These are phyloP conservation scores for Melangyna quadrimaculata DNA, from an alignment of 2,888 invertebrate species.

Conservation along the genomic window DNA sequence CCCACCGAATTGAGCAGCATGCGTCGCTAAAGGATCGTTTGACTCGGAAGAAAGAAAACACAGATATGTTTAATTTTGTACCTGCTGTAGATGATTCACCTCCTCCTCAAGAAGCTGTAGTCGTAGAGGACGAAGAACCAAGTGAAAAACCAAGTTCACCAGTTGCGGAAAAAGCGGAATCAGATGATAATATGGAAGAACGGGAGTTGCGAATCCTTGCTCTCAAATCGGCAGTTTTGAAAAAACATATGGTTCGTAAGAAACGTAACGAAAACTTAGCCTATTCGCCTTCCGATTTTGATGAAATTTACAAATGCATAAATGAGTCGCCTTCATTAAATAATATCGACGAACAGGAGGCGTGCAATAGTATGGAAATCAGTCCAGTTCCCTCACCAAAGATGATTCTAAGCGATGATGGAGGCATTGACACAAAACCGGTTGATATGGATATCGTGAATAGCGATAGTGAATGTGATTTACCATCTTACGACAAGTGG, in stretches of 20 bases:
- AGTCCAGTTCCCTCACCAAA: slow-evolving; percentile 80
- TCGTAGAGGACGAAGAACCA: slow-evolving; percentile 3
- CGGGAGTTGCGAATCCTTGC: slow-evolving; percentile 79
- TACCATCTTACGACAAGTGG: slow-evolving; percentile 62
- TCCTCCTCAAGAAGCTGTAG: background rate
- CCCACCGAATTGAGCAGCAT: slow-evolving; percentile 34
- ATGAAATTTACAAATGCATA: slow-evolving; percentile 74
- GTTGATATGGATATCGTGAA: slow-evolving; percentile 80
- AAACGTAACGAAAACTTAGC: slow-evolving; percentile 79
- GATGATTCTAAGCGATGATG: slow-evolving; percentile 72
- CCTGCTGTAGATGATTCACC: slow-evolving; percentile 47
- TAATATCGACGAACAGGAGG: slow-evolving; percentile 73
- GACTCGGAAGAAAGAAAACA: slow-evolving; percentile 53
- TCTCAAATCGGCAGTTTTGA: slow-evolving; percentile 79
- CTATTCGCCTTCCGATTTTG: slow-evolving; percentile 80
- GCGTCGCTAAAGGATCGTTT: slow-evolving; percentile 55
- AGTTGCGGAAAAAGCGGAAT: slow-evolving; percentile 6
- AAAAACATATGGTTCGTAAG: slow-evolving; percentile 78
- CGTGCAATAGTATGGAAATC: slow-evolving; percentile 76
- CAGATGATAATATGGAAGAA: slow-evolving; percentile 73
- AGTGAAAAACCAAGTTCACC: background rate
- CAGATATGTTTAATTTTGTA: slow-evolving; percentile 36
- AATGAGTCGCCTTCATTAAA: slow-evolving; percentile 73
- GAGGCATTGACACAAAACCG: slow-evolving; percentile 75
- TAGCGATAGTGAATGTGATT: slow-evolving; percentile 77